These are phyloP conservation scores for Apocrypta bakeri DNA, from an alignment of 1,140 invertebrate species.

Conservation along the genomic window DNA sequence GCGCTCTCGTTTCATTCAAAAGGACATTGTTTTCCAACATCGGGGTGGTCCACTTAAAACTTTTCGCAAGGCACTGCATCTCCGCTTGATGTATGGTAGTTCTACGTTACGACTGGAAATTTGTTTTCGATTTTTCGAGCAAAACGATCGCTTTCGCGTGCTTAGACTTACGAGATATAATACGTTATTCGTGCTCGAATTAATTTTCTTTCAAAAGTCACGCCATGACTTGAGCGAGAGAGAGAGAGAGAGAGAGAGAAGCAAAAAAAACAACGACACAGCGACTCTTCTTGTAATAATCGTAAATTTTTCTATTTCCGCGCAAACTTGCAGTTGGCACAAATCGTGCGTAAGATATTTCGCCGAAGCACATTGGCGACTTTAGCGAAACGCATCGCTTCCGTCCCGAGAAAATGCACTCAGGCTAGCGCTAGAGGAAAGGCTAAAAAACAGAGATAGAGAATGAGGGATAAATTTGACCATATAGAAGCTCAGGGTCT, in stretches of 20 bases:
- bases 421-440: not conserved
- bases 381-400: conserved; percentile 27
- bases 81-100: not conserved
- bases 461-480: not conserved
- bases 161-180: too few relatives aligned
- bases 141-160: not conserved
- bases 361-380: not conserved
- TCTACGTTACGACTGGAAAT: not conserved
- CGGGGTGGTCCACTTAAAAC: conserved; percentile 36
- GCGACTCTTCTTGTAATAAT: not conserved
- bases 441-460: too few relatives aligned
- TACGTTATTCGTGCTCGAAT: too few relatives aligned
- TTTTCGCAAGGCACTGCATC: not conserved
- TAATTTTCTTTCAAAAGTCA: too few relatives aligned
- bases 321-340: not conserved
- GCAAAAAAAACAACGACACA: too few relatives aligned
- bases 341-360: not conserved
- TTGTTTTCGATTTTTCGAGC: conserved; percentile 16
- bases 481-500: not conserved
- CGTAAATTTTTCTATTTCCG: conserved; percentile 31
- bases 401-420: not conserved
- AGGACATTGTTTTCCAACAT: conserved; percentile 27
- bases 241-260: too few relatives aligned
- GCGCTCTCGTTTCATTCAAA: conserved; percentile 21
- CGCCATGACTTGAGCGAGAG: too few relatives aligned